Evolutionary conservation across 1,140 invertebrate species (phyloP).

Genomic region (Popillia japonica): DNA sequence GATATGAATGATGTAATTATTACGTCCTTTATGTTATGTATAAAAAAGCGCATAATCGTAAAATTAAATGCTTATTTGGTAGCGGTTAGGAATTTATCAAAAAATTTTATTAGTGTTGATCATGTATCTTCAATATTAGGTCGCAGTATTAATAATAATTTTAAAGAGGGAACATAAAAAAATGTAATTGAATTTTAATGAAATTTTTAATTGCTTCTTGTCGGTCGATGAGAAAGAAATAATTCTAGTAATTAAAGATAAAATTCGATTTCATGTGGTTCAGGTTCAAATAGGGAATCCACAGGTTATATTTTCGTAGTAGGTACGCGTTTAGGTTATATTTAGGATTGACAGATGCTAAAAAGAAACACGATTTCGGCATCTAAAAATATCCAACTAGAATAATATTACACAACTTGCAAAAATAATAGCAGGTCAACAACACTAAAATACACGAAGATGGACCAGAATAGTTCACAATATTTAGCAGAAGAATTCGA

Average conservation of each 20-base stretch:
- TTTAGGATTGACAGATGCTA: not conserved
- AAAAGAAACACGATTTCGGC: not conserved
- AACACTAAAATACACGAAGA: not conserved
- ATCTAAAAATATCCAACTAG: not conserved
- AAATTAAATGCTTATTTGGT: too few species aligned
- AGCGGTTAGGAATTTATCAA: too few species aligned
- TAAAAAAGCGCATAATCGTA: too few species aligned
- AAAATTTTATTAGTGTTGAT: too few species aligned
- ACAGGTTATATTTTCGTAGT: slow-evolving; percentile 4
- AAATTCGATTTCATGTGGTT: too few species aligned
- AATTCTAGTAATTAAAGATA: not conserved
- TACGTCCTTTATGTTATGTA: too few species aligned
- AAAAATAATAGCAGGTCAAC: not conserved
- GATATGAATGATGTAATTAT: too few species aligned
- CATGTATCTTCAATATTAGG: too few species aligned
- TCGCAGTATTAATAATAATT: too few species aligned
- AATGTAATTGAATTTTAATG: not conserved
- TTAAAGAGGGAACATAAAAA: not conserved
- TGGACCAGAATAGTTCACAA: not conserved
- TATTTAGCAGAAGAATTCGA: not conserved
- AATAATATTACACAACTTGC: slow-evolving; percentile 5
- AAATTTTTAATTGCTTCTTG: not conserved
- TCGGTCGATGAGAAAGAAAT: not conserved
- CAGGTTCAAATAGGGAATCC: not conserved
- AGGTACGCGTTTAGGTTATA: not conserved